phyloP scores from a whole-genome alignment of 1,140 invertebrate genomes.

The Bombus difficillimus region DNA sequence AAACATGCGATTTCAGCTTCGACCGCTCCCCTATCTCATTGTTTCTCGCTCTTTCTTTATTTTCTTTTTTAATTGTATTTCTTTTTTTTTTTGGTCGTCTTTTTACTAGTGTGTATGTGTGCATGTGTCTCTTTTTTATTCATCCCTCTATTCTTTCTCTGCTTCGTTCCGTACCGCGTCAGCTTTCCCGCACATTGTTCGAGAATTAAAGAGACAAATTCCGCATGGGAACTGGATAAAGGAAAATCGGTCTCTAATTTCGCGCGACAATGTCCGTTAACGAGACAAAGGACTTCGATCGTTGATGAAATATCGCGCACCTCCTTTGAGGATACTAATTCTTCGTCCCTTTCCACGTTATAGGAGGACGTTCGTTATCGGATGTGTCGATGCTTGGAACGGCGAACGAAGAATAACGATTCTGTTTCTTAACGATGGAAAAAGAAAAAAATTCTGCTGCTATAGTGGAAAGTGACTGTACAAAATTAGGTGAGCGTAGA shows the following conservation, averaged over 20 bases:
- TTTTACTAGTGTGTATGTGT: neutral
- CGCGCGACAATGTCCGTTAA: conserved; percentile 75
- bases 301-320: conserved; percentile 13
- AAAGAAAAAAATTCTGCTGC: neutral
- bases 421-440: neutral
- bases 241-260: conserved; percentile 70
- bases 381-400: neutral
- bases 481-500: neutral
- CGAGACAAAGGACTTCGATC: conserved; percentile 57
- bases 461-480: neutral
- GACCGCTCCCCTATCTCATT: conserved; percentile 7
- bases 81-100: conserved; percentile 6
- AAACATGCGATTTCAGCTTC: conserved; percentile 37
- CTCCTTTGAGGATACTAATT: neutral
- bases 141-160: neutral
- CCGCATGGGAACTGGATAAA: conserved; percentile 62
- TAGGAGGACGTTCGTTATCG: conserved; percentile 2
- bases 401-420: neutral
- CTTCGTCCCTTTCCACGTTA: neutral
- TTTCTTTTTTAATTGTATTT: neutral
- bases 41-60: neutral
- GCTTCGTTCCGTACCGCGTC: conserved; percentile 4
- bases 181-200: conserved; percentile 66
- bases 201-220: conserved; percentile 54
- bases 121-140: neutral